phyloP scores from a whole-genome alignment of 2,113 vertebrate genomes.

The Corydoras maculifer region DNA sequence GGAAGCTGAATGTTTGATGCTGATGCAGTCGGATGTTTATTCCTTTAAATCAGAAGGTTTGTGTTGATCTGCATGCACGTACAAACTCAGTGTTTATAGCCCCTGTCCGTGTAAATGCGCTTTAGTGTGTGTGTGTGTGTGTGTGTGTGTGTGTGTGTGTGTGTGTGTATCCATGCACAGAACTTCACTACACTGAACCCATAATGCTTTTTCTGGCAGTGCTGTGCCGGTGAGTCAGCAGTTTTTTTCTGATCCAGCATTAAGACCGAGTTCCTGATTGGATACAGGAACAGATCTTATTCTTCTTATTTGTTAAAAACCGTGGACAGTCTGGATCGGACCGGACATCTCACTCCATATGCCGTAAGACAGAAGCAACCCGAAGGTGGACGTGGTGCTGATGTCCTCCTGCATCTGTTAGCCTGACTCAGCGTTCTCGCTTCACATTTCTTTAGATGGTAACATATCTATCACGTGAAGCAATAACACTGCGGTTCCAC shows the following conservation, averaged over 20 bases:
- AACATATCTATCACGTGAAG: constrained; percentile 47
- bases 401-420: too few species aligned
- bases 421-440: too few species aligned
- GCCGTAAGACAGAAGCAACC: too few species aligned
- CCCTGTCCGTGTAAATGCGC: constrained; percentile 3
- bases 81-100: constrained; percentile 24
- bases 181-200: constrained; percentile 48
- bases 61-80: constrained; percentile 37
- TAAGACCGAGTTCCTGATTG: constrained; percentile 7
- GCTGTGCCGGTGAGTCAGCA: constrained; percentile 61
- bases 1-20: constrained; percentile 49
- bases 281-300: constrained; percentile 3
- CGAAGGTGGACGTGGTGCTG: too few species aligned
- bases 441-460: too few species aligned
- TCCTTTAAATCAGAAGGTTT: constrained; percentile 12
- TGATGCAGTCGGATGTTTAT: constrained; percentile 41
- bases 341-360: too few species aligned
- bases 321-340: background rate
- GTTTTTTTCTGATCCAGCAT: constrained; percentile 14
- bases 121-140: background rate
- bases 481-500: constrained; percentile 49
- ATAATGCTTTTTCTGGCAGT: constrained; percentile 42
- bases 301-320: constrained; percentile 5
- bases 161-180: constrained; percentile 29
- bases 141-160: background rate